These are phyloP conservation scores for Platycheirus albimanus DNA, from an alignment of 2,888 invertebrate genomes.

Conservation along the genomic window DNA sequence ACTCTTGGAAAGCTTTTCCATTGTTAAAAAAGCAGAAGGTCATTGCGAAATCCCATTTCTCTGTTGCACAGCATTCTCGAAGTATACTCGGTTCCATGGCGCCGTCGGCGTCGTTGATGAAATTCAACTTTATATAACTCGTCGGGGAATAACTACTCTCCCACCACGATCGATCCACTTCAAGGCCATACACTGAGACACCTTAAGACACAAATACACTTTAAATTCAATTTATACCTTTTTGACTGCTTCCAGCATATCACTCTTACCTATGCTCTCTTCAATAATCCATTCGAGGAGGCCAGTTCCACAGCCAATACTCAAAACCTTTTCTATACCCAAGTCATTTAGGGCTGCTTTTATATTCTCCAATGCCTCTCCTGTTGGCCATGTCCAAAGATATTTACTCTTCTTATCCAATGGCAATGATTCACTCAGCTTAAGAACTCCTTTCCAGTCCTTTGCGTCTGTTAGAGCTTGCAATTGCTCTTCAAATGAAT, in stretches of 20 bases:
- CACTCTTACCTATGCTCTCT: slow-evolving; percentile 85
- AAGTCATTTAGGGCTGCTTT: slow-evolving; percentile 82
- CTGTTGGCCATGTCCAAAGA: slow-evolving; percentile 90
- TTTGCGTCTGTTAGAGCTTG: slow-evolving; percentile 58
- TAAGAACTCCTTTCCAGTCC: slow-evolving; percentile 83
- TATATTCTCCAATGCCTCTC: slow-evolving; percentile 86
- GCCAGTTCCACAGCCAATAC: slow-evolving; percentile 91
- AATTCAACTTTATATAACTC: slow-evolving; percentile 87
- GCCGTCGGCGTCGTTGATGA: slow-evolving; percentile 81
- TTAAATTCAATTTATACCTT: slow-evolving; percentile 7
- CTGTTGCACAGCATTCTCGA: slow-evolving; percentile 80
- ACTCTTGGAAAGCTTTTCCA: slow-evolving; percentile 86
- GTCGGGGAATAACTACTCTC: slow-evolving; percentile 89
- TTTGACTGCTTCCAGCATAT: neutral
- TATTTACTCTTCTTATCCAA: slow-evolving; percentile 83
- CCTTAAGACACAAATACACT: slow-evolving; percentile 82
- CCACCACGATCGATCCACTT: slow-evolving; percentile 93
- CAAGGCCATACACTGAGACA: slow-evolving; percentile 87
- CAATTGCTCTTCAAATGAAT: slow-evolving; percentile 61
- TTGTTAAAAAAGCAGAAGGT: slow-evolving; percentile 93
- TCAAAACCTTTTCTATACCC: slow-evolving; percentile 84
- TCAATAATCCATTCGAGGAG: slow-evolving; percentile 91
- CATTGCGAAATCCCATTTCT: slow-evolving; percentile 83
- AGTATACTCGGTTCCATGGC: slow-evolving; percentile 80
- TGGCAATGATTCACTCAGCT: slow-evolving; percentile 77